Conservation (phyloP, 2,113 vertebrate species). For the Pygoscelis adeliae region DNA sequence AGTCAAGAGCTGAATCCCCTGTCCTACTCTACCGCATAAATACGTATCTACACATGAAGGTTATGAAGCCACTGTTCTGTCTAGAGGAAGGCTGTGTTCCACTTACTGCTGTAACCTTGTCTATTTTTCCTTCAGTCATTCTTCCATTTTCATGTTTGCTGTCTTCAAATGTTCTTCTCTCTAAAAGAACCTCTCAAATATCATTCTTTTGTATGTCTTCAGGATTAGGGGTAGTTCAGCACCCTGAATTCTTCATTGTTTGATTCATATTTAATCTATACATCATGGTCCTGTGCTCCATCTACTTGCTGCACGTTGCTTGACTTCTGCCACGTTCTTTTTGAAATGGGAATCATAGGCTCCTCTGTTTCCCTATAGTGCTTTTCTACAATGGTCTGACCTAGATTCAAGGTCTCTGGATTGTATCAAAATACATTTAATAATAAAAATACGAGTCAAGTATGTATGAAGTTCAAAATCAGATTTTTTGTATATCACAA, state of each 20-base stretch:
- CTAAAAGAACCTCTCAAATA: background rate
- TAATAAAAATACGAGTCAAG: background rate
- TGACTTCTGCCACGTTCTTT: background rate
- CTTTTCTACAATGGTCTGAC: background rate
- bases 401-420: background rate
- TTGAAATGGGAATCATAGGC: background rate
- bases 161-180: background rate
- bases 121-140: background rate
- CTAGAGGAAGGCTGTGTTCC: background rate
- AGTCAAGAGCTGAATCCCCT: background rate
- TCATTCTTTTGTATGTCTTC: background rate
- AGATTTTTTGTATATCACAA: background rate
- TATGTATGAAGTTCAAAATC: background rate
- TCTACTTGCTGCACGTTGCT: background rate
- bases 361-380: background rate
- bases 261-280: background rate
- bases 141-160: background rate
- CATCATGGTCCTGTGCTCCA: background rate
- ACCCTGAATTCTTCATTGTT: background rate
- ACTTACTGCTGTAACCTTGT: background rate
- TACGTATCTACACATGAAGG: background rate
- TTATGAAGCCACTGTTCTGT: background rate
- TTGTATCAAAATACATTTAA: background rate
- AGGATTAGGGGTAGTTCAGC: background rate
- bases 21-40: background rate